Evolutionary conservation across 2,113 vertebrate genomes (phyloP), one percentile per base, ranked within the genome.

Genomic region (Dipodomys merriami): DNA sequence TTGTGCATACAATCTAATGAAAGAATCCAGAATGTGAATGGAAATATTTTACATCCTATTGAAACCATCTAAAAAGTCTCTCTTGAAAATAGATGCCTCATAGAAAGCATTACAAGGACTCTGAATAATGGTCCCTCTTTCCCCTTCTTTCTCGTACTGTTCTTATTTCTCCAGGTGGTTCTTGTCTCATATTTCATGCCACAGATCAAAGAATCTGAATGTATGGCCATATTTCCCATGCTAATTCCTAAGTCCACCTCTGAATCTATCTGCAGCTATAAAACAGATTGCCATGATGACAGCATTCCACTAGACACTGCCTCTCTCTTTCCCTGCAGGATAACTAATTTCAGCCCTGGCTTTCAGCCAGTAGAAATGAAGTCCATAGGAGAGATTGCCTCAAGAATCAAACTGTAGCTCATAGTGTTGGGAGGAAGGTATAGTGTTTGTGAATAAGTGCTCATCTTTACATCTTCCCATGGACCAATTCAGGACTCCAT

Each of bases 1-100:
- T 69, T 95, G 49, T 83, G 15, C 85, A 95, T 88, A 11, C 29
- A 95, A 29, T 19, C 35, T 86, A 85, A 92, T 35, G 88, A 76
- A 83, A 83, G 60, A 46, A 76, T 87, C 33, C 46, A 95, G 80
- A 87, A 57, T 87, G 33, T 10, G 83, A 93, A 93, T 16, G 7
- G 27, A 83, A 79, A 65, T 33, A 90, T 27, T 77, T 90, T 33
- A 25, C 15, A 9, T 53, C 77, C 62, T 77, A 29, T 46, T 80
- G 44, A 92, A 86, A 77, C 16, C 15, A 71, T 33, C 73, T 94
- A 19, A 91, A 90, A 94, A 18, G 6, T 30, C 35, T 53, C 33
- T 78, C 23, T 91, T 39, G 33, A 87, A 29, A 78, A 85, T 57
- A 46, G 13, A 87, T 49, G 69, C 62, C 27, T 85, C 73, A 7